phyloP scores from a whole-genome alignment of 2,888 invertebrate genomes.

The Aphidius colemani region DNA sequence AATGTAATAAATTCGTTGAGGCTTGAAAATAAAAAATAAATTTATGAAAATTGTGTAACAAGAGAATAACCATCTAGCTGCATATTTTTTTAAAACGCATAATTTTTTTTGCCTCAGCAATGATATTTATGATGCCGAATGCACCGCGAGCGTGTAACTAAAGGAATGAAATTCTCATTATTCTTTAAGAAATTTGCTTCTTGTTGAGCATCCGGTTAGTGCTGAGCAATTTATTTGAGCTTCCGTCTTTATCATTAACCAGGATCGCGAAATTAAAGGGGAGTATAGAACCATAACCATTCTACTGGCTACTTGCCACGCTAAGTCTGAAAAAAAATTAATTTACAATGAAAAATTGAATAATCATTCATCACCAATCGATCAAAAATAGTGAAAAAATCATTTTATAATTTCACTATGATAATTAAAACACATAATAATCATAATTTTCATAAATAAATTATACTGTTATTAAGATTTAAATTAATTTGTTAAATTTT shows the following conservation, averaged over 20 bases:
- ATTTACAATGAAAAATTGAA: no score
- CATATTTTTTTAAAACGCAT: background rate
- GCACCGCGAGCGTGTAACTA: conserved; percentile 35
- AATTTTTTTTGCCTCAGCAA: conserved; percentile 17
- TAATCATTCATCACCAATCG: no score
- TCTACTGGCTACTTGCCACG: conserved; percentile 41
- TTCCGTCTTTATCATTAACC: conserved; percentile 50
- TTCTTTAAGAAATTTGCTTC: conserved; percentile 43
- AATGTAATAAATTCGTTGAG: no score
- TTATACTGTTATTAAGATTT: no score
- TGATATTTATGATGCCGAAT: conserved; percentile 34
- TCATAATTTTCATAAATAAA: no score
- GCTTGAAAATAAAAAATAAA: background rate
- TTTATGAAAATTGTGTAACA: conserved; percentile 14
- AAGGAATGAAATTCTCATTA: conserved; percentile 49
- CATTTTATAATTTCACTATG: no score
- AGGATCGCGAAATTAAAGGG: conserved; percentile 39
- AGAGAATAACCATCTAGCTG: conserved; percentile 7
- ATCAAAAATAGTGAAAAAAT: no score
- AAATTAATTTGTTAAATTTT: no score
- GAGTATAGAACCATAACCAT: conserved; percentile 51
- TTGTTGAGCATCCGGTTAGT: conserved; percentile 49
- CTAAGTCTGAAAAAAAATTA: background rate
- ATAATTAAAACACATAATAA: no score
- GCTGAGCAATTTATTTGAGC: conserved; percentile 50